Evolutionary conservation across 2,797 vertebrate genomes (phyloP).

Genomic region (Dipus sagitta): DNA sequence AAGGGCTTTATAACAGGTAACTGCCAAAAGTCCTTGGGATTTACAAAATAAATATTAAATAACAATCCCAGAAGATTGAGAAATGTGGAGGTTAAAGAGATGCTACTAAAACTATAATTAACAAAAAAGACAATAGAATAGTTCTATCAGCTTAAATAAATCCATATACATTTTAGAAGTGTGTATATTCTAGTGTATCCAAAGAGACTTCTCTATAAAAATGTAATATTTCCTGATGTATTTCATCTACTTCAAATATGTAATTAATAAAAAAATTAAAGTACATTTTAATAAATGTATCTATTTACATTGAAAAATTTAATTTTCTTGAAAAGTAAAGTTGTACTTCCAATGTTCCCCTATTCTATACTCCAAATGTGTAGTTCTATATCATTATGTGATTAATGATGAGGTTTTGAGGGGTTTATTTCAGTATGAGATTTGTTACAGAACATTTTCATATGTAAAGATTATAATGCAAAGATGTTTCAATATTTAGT

Average conservation of each 20-base stretch:
- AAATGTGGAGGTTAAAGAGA: neutral
- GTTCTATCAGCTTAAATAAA: neutral
- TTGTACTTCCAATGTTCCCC: neutral
- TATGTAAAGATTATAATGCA: neutral
- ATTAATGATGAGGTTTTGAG: neutral
- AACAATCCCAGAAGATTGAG: conserved; percentile 54
- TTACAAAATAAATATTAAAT: conserved; percentile 66
- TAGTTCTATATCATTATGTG: neutral
- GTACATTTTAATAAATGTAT: neutral
- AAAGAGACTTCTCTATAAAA: neutral
- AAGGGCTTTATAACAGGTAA: conserved; percentile 21
- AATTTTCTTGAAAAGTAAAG: neutral
- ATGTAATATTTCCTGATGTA: neutral
- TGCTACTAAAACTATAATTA: neutral
- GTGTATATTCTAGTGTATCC: neutral
- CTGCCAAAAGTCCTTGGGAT: conserved; percentile 11
- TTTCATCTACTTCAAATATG: neutral
- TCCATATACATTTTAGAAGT: neutral
- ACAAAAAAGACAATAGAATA: neutral
- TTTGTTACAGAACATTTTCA: neutral
- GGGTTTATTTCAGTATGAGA: neutral
- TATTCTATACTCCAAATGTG: neutral
- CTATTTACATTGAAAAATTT: neutral
- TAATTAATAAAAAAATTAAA: neutral
- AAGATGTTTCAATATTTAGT: neutral